Evolutionary conservation across 2,113 vertebrate genomes (phyloP).

Genomic region (Aptenodytes forsteri): DNA sequence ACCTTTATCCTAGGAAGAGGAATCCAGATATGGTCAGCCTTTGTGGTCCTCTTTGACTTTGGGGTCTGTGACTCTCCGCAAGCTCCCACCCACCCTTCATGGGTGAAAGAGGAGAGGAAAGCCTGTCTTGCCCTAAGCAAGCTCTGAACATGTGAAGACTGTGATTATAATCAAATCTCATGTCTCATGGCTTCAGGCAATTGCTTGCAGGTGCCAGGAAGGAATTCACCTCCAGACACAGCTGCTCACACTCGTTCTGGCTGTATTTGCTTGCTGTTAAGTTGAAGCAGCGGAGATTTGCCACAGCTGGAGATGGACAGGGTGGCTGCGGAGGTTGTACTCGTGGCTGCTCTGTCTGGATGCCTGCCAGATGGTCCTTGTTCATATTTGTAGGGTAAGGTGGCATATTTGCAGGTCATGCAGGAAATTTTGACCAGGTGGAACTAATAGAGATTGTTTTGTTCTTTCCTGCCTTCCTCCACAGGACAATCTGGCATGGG

Average conservation of each 20-base stretch:
- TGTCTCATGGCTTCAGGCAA: neutral
- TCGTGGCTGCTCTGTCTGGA: neutral
- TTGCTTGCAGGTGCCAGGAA: neutral
- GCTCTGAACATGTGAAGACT: fast-evolving
- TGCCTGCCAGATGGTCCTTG: neutral
- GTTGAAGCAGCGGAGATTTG: neutral
- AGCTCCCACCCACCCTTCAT: neutral
- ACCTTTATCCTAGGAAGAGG: neutral
- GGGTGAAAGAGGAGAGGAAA: neutral
- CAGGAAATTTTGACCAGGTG: neutral
- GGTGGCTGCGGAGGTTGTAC: neutral
- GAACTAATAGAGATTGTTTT: neutral
- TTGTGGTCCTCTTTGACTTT: too few relatives aligned
- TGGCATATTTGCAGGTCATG: neutral
- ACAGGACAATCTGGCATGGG: neutral
- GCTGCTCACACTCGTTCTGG: neutral
- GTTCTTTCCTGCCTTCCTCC: neutral
- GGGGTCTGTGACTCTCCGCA: fast-evolving
- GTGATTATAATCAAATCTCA: neutral
- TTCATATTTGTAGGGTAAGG: neutral
- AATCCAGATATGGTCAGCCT: neutral
- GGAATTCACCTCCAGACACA: neutral
- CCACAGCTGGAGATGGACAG: neutral
- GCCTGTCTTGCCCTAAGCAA: neutral
- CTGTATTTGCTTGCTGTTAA: neutral